Percentiles rank a stretch among this genome's conserved stretches.
These are phyloP conservation scores for Dendropsophus ebraccatus DNA, from an alignment of 2,113 vertebrate genomes.

Conservation along the genomic window DNA sequence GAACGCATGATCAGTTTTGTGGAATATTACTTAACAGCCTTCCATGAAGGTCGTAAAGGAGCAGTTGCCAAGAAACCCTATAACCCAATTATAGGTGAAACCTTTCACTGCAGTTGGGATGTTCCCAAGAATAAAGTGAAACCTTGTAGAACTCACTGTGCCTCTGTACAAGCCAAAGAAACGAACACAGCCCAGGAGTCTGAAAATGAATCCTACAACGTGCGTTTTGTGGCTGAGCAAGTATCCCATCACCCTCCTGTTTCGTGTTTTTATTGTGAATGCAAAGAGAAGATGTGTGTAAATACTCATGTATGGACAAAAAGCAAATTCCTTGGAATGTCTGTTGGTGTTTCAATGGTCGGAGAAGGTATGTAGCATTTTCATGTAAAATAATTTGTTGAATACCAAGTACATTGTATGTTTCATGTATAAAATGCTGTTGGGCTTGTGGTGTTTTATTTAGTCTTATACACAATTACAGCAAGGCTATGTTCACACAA, in stretches of 20 bases:
- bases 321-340: slow-evolving; percentile 99
- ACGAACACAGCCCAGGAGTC: slow-evolving; percentile 65
- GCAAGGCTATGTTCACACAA: too few relatives aligned
- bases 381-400: too few relatives aligned
- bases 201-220: slow-evolving; percentile 76
- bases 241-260: slow-evolving; percentile 94
- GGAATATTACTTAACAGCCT: slow-evolving; percentile 95
- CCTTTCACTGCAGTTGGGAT: slow-evolving; percentile 94
- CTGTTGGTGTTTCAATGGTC: slow-evolving; percentile 95
- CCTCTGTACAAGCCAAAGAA: slow-evolving; percentile 65
- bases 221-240: slow-evolving; percentile 92
- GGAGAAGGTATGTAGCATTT: slow-evolving; percentile 86
- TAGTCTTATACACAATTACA: too few relatives aligned
- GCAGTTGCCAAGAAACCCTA: slow-evolving; percentile 96
- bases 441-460: too few relatives aligned
- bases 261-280: slow-evolving; percentile 96
- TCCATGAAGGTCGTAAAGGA: slow-evolving; percentile 94
- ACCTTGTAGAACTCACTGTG: slow-evolving; percentile 70
- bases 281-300: slow-evolving; percentile 89
- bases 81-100: slow-evolving; percentile 94
- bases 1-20: slow-evolving; percentile 91
- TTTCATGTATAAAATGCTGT: too few relatives aligned
- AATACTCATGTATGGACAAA: slow-evolving; percentile 94
- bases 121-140: slow-evolving; percentile 86
- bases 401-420: too few relatives aligned